Evolutionary conservation across 2,113 vertebrate species (phyloP).

Genomic region (Mormyrus iriodes): DNA sequence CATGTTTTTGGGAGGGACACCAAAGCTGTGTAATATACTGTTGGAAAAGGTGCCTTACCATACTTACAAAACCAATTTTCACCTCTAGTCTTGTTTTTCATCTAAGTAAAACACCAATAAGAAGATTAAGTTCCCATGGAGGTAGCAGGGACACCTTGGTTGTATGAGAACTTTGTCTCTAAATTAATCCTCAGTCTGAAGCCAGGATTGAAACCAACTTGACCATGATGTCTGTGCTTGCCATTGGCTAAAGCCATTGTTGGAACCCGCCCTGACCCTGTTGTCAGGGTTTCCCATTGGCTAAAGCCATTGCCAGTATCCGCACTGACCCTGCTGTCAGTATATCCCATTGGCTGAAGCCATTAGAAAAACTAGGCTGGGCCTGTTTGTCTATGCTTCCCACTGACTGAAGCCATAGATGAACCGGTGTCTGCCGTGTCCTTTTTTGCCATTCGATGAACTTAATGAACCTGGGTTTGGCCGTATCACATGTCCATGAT

Average conservation of each 20-base stretch:
- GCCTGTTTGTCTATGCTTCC: neutral
- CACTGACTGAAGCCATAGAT: neutral
- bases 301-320: neutral
- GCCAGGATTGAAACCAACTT: neutral
- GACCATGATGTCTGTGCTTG: neutral
- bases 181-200: constrained; percentile 28
- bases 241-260: constrained; percentile 10
- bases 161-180: constrained; percentile 26
- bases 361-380: neutral
- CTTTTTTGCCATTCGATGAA: neutral
- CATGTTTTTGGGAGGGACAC: constrained; percentile 44
- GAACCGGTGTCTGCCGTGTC: neutral
- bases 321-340: neutral
- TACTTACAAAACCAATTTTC: neutral
- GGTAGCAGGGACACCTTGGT: constrained; percentile 4
- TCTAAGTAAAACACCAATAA: neutral
- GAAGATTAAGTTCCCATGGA: neutral
- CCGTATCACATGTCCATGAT: neutral
- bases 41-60: constrained; percentile 53
- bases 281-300: neutral
- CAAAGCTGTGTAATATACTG: constrained; percentile 40
- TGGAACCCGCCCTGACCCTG: neutral
- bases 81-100: neutral
- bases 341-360: neutral
- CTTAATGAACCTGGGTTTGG: neutral